Evolutionary conservation across 2,113 vertebrate species (phyloP), one percentile per base, ranked within the genome.

Genomic region (Craseonycteris thonglongyai): DNA sequence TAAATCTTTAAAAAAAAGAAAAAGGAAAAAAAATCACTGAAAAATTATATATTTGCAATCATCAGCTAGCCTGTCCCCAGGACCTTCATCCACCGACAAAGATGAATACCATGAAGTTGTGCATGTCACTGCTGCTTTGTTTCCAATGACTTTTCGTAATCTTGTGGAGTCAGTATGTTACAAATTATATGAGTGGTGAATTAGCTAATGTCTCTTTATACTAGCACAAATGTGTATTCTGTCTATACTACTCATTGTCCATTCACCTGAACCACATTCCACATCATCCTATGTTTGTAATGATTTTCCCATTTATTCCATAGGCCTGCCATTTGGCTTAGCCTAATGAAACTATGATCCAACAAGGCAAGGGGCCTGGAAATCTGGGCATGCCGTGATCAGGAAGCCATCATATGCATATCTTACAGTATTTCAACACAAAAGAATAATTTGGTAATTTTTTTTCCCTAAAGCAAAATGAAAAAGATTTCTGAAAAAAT

Each of bases 401-500:
- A 71, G 63, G 63, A 94, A 78, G 28, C 49, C 21, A 40, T 78
- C 74, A 78, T 6, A 38, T 79, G 15, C 38, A 40, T 76, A 58
- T 78, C 38, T 54, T 81, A 6, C 5, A 81, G 33, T 61, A 78
- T 86, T 93, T 86, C 33, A 54, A 49, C 16, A 35, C 65, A 96
- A 58, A 40, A 79, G 28, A 63, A 59, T 81, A 82, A 61, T 87
- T 89, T 74, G 1, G 7, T 81, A 19, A 49, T 24, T 78, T 89
- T 78, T 89, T 93, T 80, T 69, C 35, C 38, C 15, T 83, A 83
- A 87, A 42, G 10, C 21, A 79, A 95, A 92, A 92, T 63, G 18
- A 78, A 66, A 94, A 92, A 58, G 3, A 76, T 47, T 65, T 7
- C 85, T 91, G 54, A 93, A n/a, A n/a, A 91, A 80, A 94, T 79